Evolutionary conservation across 2,888 invertebrate genomes (phyloP).

Genomic region (Aphodius granarius): DNA sequence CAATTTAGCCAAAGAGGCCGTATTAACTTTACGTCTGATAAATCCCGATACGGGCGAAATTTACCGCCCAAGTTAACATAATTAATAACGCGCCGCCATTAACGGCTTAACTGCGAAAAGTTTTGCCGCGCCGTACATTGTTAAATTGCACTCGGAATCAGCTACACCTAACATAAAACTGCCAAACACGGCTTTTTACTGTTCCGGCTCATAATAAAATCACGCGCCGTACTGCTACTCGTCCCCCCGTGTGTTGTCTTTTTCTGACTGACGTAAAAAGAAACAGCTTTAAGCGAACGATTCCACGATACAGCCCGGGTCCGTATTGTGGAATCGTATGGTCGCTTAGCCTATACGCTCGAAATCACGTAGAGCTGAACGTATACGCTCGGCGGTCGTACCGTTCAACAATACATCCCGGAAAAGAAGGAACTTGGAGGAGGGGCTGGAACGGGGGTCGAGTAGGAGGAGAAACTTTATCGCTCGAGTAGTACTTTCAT

Average conservation of each 20-base stretch:
- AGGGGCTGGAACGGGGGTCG: no score
- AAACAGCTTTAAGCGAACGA: no score
- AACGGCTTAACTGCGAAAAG: background rate
- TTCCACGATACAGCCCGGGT: no score
- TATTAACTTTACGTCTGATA: background rate
- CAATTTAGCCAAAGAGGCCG: background rate
- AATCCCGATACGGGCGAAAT: background rate
- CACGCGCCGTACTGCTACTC: background rate
- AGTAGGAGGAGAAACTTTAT: constrained; percentile 31
- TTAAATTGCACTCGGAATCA: background rate
- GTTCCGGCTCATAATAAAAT: constrained; percentile 3
- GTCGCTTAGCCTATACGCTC: no score
- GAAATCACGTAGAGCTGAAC: no score
- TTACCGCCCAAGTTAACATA: background rate
- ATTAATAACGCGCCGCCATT: background rate
- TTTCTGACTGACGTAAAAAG: no score
- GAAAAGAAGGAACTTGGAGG: no score
- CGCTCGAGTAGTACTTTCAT: constrained; percentile 30
- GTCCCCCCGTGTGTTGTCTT: no score
- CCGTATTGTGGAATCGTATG: no score
- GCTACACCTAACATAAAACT: constrained; percentile 8
- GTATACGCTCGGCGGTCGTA: no score
- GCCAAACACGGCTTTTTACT: constrained; percentile 10
- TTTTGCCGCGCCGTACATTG: background rate
- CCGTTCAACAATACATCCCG: no score